Conservation (phyloP, 2,113 vertebrate species). For the Antidorcas marsupialis region DNA sequence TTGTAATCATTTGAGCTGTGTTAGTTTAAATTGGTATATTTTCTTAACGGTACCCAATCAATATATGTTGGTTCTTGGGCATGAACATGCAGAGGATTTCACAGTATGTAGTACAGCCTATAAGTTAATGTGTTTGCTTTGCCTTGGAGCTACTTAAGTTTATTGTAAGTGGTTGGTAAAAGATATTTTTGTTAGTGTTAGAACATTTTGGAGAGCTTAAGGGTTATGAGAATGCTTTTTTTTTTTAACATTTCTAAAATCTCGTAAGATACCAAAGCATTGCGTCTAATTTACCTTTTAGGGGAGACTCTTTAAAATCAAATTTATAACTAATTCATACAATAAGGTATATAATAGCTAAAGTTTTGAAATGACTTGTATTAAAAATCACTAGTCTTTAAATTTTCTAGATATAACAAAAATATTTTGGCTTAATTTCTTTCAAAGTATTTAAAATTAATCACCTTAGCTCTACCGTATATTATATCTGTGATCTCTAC, state of each 20-base stretch:
- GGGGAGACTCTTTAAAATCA: slow-evolving; percentile 43
- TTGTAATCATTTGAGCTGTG: slow-evolving; percentile 3
- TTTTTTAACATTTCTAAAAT: slow-evolving; percentile 23
- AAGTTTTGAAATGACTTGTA: slow-evolving; percentile 20
- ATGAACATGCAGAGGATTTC: background rate
- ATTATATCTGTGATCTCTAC: background rate
- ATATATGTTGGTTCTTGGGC: background rate
- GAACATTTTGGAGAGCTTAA: slow-evolving; percentile 13
- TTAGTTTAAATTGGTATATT: slow-evolving; percentile 38
- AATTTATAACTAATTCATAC: slow-evolving; percentile 32
- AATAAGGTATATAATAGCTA: slow-evolving; percentile 8
- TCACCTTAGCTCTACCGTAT: background rate
- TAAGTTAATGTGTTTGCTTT: slow-evolving; percentile 47
- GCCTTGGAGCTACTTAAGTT: slow-evolving; percentile 13
- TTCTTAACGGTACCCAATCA: background rate
- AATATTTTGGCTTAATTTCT: slow-evolving; percentile 20
- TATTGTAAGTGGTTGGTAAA: slow-evolving; percentile 29
- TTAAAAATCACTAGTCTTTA: slow-evolving; percentile 32
- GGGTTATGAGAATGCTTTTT: background rate
- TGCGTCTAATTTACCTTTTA: slow-evolving; percentile 25
- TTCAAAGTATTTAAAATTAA: slow-evolving; percentile 42
- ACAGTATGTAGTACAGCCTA: slow-evolving; percentile 20
- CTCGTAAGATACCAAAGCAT: slow-evolving; percentile 58
- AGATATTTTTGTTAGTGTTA: slow-evolving; percentile 44
- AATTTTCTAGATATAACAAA: slow-evolving; percentile 1